Conservation (phyloP, 2,113 vertebrate genomes). For the Sphyrna mokarran region DNA sequence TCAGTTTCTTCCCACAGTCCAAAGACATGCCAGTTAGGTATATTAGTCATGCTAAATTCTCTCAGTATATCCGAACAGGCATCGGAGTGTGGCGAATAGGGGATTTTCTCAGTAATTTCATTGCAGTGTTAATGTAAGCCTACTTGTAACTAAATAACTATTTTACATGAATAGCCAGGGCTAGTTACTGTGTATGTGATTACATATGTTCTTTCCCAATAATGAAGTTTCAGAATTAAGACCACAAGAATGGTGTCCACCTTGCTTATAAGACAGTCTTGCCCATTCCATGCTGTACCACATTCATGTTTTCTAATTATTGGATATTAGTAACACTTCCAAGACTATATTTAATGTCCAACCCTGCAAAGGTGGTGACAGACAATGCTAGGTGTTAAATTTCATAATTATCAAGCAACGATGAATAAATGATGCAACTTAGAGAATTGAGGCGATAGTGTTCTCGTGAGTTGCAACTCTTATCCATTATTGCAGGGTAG, state of each 20-base stretch:
- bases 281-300: neutral
- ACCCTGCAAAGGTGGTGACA: neutral
- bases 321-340: neutral
- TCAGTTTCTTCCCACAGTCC: too few species aligned
- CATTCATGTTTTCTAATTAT: neutral
- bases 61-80: too few species aligned
- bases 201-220: neutral
- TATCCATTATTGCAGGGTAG: neutral
- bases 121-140: too few species aligned
- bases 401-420: neutral
- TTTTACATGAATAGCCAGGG: neutral
- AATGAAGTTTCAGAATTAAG: neutral
- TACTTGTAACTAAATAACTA: too few species aligned
- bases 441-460: neutral
- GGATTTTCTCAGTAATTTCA: too few species aligned
- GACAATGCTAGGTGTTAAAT: neutral
- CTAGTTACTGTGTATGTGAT: neutral
- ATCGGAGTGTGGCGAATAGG: too few species aligned
- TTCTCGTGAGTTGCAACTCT: neutral
- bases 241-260: neutral
- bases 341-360: neutral
- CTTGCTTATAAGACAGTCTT: neutral
- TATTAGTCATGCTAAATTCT: too few species aligned
- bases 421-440: neutral
- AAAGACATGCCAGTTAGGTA: too few species aligned